These are phyloP conservation scores for Zosterops japonicus DNA, from an alignment of 2,113 vertebrate species.

Conservation along the genomic window DNA sequence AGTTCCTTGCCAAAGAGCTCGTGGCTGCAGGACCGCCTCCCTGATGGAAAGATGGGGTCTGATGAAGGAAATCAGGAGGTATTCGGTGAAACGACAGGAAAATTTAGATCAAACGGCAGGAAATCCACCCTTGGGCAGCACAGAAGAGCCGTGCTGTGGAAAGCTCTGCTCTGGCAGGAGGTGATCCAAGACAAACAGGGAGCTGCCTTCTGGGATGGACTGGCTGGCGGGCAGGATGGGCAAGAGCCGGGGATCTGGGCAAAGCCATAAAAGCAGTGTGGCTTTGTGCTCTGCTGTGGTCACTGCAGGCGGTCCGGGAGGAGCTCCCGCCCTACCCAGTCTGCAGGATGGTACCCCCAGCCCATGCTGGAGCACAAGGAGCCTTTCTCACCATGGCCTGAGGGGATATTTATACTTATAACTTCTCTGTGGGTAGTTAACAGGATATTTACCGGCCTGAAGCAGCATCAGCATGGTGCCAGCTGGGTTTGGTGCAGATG, in stretches of 20 bases:
- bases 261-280: not conserved
- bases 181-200: conserved; percentile 51
- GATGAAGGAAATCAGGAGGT: not conserved
- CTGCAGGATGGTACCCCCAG: not conserved
- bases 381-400: not conserved
- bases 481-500: not conserved
- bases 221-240: not conserved
- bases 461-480: not conserved
- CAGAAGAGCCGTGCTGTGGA: not conserved
- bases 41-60: not conserved
- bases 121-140: not conserved
- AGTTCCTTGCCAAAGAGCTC: not conserved
- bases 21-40: accelerated
- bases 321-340: not conserved
- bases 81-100: not conserved
- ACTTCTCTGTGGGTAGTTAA: not conserved
- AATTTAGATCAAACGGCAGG: conserved; percentile 45
- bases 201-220: not conserved
- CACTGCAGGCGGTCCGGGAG: not conserved
- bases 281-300: not conserved
- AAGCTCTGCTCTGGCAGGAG: not conserved
- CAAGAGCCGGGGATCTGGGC: not conserved
- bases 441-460: not conserved
- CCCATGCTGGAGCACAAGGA: not conserved
- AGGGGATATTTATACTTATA: not conserved